Conservation (phyloP, 2,888 invertebrate genomes). For the Agelastica alni region DNA sequence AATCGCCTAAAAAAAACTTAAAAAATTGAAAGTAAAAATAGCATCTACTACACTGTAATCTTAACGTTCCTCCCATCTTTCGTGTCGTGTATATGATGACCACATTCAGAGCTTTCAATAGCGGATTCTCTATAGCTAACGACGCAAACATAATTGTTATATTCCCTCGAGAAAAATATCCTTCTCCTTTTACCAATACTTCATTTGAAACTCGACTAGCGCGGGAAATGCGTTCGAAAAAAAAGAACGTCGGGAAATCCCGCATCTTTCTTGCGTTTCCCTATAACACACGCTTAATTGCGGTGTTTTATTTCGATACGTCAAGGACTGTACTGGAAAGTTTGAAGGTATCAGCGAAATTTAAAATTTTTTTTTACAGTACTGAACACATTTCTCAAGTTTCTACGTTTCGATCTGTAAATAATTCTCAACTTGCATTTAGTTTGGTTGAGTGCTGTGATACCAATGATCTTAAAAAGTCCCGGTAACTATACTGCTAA, state of each 20-base stretch:
- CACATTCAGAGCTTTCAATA: slow-evolving; percentile 44
- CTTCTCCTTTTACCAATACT: slow-evolving; percentile 25
- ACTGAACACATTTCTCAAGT: too few species aligned
- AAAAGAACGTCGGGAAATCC: slow-evolving; percentile 43
- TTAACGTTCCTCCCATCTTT: slow-evolving; percentile 13
- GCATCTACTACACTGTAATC: slow-evolving; percentile 33
- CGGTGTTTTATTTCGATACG: slow-evolving; percentile 54
- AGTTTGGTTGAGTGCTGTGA: too few species aligned
- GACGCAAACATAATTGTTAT: slow-evolving; percentile 57
- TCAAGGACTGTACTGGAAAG: slow-evolving; percentile 16
- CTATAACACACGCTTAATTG: slow-evolving; percentile 47
- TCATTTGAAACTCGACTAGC: slow-evolving; percentile 25
- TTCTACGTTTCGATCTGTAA: too few species aligned
- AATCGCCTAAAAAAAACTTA: too few species aligned
- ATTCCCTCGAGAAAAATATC: slow-evolving; percentile 45
- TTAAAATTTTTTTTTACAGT: too few species aligned
- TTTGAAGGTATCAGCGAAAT: too few species aligned
- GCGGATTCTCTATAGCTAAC: slow-evolving; percentile 56
- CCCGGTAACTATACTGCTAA: too few species aligned
- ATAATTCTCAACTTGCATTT: too few species aligned
- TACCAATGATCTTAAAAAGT: too few species aligned
- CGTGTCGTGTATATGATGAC: slow-evolving; percentile 21
- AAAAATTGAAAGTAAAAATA: too few species aligned
- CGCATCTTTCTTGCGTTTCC: slow-evolving; percentile 14
- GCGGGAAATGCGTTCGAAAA: slow-evolving; percentile 31